Evolutionary conservation across 1,140 invertebrate species (phyloP), one percentile per base, ranked within the genome.

Genomic region (Pteromalus puparum): DNA sequence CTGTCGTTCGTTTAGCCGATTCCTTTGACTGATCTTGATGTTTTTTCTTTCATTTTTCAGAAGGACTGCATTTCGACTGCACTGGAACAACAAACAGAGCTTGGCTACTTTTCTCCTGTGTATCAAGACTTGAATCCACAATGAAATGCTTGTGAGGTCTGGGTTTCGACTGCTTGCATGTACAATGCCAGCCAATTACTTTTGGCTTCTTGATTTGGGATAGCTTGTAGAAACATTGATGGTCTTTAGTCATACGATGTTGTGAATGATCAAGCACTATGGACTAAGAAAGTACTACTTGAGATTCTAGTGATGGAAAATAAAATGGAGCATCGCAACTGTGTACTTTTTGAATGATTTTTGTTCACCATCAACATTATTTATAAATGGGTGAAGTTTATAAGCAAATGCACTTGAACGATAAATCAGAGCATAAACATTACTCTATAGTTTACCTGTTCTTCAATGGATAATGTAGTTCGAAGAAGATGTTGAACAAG

Each of bases 401-500:
- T 86, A 88, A 88, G 84, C 90, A 91, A 88, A 91, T 91, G 90
- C 82, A 86, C 74, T 88, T 87, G 86, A 89, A 89, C 85, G 86
- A 90, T 86, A 90, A 90, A 87, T 87, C 87, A n/a, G 85, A 90
- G 86, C 87, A 90, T 87, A 88, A 90, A 84, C 88, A 89, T 90
- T 88, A 91, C 88, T 90, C 88, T 85, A 89, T 90, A 85, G 89
- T 90, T 70, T 89, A 91, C 68, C 89, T 92, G 81, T 92, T 92
- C 87, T 91, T 92, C 77, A 92, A 92, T 83, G 91, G 91, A 88
- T 92, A 92, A 90, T 91, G 88, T 88, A 89, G 87, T 90, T 89
- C 87, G 74, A 0, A 70, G 30, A 89, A 89, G 78, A 88, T 89
- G 82, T 87, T 85, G 86, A 87, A 88, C 87, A 87, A 88, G 88